Conservation (phyloP, 2,113 vertebrate genomes). For the Regulus satrapa region DNA sequence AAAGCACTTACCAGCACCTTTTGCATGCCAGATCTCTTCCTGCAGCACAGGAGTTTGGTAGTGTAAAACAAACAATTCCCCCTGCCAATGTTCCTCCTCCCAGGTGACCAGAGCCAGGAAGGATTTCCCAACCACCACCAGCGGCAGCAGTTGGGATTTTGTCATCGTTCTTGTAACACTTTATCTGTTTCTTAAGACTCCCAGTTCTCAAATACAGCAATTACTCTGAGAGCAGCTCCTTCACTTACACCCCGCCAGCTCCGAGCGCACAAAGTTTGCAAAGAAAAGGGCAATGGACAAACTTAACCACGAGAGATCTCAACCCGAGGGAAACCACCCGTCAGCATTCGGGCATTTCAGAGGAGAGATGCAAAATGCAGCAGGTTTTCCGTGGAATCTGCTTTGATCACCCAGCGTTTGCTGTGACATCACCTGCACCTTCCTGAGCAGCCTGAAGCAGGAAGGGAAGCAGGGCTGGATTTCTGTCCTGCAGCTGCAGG, state of each 20-base stretch:
- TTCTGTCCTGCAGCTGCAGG: neutral
- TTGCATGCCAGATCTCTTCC: neutral
- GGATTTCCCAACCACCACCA: neutral
- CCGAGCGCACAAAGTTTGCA: neutral
- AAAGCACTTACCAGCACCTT: neutral
- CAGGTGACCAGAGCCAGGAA: neutral
- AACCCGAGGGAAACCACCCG: neutral
- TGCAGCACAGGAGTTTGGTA: neutral
- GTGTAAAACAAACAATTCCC: neutral
- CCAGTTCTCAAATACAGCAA: neutral
- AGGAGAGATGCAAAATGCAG: neutral
- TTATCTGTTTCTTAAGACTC: neutral
- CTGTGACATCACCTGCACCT: neutral
- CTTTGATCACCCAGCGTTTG: neutral
- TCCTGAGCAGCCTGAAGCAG: neutral
- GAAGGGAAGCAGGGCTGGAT: fast-evolving
- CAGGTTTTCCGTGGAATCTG: neutral
- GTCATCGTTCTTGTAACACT: neutral
- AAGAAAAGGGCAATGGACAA: neutral
- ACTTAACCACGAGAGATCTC: neutral
- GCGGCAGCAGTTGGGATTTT: neutral
- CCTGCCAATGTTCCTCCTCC: neutral
- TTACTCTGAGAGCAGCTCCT: neutral
- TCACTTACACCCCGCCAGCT: neutral
- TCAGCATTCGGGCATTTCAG: neutral